phyloP scores from a whole-genome alignment of 2,888 invertebrate species.

The Tetropium fuscum region DNA sequence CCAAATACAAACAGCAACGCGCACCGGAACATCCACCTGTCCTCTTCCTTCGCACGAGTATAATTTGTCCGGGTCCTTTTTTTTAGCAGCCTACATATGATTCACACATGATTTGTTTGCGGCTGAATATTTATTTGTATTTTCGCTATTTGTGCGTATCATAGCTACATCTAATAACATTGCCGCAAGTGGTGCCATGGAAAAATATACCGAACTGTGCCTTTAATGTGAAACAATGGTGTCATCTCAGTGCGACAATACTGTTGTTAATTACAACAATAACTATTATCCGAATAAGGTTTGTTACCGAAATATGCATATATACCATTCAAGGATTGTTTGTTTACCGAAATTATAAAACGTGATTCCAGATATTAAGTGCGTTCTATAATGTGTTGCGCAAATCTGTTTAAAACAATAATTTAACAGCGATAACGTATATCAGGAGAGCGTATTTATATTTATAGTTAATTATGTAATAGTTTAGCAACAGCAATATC shows the following conservation, averaged over 20 bases:
- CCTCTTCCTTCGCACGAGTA: conserved; percentile 5
- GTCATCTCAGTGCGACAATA: conserved; percentile 32
- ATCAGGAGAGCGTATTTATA: conserved; percentile 12
- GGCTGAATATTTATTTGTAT: conserved; percentile 4
- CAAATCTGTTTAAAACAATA: too few species aligned
- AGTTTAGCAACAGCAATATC: too few species aligned
- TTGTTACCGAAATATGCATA: conserved; percentile 20
- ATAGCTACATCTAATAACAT: neutral
- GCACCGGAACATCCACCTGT: conserved; percentile 7
- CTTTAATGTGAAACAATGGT: conserved; percentile 24
- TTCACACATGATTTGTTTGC: conserved; percentile 20
- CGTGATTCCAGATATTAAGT: too few species aligned
- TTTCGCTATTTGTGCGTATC: conserved; percentile 4
- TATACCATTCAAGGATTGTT: neutral
- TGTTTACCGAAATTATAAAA: too few species aligned
- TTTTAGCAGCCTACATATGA: neutral
- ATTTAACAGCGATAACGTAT: too few species aligned
- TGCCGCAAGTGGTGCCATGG: neutral
- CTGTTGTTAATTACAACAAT: conserved; percentile 35
- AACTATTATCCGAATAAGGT: conserved; percentile 44
- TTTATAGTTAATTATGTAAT: conserved; percentile 30
- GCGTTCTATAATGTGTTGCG: too few species aligned
- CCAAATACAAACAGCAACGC: conserved; percentile 14
- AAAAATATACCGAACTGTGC: neutral
- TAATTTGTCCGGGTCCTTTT: conserved; percentile 11